Evolutionary conservation across 2,113 vertebrate genomes (phyloP).

Genomic region (Cynocephalus volans): DNA sequence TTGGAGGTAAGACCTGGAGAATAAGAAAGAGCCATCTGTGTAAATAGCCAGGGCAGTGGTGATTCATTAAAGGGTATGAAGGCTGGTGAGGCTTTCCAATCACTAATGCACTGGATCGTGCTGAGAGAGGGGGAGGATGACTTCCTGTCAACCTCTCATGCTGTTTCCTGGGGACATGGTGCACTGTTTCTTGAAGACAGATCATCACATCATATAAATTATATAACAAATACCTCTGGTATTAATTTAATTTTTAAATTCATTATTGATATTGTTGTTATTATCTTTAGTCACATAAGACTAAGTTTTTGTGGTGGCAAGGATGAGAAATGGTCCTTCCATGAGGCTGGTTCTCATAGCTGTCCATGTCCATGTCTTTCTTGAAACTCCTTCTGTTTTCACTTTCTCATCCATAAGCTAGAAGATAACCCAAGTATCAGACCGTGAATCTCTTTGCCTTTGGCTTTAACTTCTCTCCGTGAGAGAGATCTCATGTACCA

Average conservation of each 20-base stretch:
- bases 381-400: not conserved
- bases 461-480: not conserved
- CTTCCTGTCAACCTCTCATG: not conserved
- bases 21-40: not conserved
- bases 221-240: rapidly evolving
- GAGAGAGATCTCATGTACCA: not conserved
- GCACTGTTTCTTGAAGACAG: not conserved
- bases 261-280: not conserved
- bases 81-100: no score
- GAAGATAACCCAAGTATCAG: no score
- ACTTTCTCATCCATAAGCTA: not conserved
- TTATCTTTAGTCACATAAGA: not conserved
- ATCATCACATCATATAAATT: not conserved
- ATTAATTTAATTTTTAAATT: not conserved
- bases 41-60: rapidly evolving
- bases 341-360: not conserved
- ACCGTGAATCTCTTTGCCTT: not conserved
- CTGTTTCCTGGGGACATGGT: not conserved
- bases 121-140: not conserved
- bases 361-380: not conserved
- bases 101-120: rapidly evolving
- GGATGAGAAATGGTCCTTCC: not conserved
- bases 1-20: not conserved
- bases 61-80: rapidly evolving
- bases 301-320: not conserved